Base-by-base conservation (phyloP, 2,113 vertebrate species). In the Cinclus mexicanus region DNA sequence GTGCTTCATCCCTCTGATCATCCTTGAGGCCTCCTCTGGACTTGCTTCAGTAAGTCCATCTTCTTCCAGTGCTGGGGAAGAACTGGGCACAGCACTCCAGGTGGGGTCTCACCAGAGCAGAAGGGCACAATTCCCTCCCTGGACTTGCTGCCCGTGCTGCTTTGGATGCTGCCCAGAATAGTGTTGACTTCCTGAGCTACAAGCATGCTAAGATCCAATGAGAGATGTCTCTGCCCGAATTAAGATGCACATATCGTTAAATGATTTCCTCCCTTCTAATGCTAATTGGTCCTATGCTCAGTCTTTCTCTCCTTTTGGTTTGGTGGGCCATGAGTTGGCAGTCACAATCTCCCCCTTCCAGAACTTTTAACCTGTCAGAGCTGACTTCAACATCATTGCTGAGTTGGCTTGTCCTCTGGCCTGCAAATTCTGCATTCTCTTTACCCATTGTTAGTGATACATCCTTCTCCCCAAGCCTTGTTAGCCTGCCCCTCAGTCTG, bases 21-120 rank as follows among this genome's bases (percentile, higher is more conserved):
- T 60, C 17, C n/a, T 50, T 29, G 35, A 57, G 25, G 6, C 15
- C 21, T 57, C 35, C 50, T 42, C 50, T 42, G 33, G 11, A 20
- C 39, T 28, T 2, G 0, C 26, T 59, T 4, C 19, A 52, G 4
- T 3, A 44, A 23, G 8, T 33, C 44, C 14, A 4, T 33, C 26
- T 39, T 3, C 9, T 28, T 46, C 39, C 44, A 59, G 12, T 59
- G 44, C 26, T 44, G 37, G 17, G 25, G 14, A 7, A 35, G 35
- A 42, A 24, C 29, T 85, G 42, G n/a, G 2, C 9, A 4, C 3
- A 35, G 35, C 5, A 3, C 6, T 41, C 4, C 20, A 20, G 22
- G 24, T n/a, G 20, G 29, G 35, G 29, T 25, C 35, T 50, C 52
- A 21, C 0, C 20, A 67, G 71, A 59, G 52, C 35, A 75, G 82